Conservation (phyloP, 2,797 vertebrate species). For the Pseudochirops corinnae region DNA sequence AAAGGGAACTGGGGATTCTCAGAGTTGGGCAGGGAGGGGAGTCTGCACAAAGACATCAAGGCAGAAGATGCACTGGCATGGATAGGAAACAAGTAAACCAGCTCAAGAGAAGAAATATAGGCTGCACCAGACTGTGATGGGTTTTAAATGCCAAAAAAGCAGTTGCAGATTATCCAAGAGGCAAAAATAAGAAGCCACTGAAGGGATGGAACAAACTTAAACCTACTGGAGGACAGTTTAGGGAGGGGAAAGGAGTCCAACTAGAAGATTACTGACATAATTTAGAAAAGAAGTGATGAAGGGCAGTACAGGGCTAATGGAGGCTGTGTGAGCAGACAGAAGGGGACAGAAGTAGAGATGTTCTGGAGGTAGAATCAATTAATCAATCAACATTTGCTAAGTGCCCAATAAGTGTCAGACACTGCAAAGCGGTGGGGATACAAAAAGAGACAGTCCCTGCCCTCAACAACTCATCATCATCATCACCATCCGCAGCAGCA, state of each 20-base stretch:
- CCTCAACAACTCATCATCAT: not conserved
- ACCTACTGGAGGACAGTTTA: not conserved
- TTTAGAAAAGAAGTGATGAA: not conserved
- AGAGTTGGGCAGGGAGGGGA: not conserved
- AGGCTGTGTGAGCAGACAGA: not conserved
- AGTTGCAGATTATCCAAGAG: not conserved
- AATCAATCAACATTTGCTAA: not conserved
- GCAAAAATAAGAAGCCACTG: not conserved
- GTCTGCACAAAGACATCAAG: not conserved
- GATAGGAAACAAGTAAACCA: not conserved
- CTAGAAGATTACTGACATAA: not conserved
- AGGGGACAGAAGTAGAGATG: not conserved
- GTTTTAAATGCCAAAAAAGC: not conserved
- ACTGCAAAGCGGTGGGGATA: not conserved
- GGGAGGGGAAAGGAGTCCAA: not conserved
- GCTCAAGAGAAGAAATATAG: not conserved
- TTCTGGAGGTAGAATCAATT: not conserved
- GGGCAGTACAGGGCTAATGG: not conserved
- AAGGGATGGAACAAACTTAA: not conserved
- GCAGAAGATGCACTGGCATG: not conserved
- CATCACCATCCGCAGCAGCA: not conserved
- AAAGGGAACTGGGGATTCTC: not conserved
- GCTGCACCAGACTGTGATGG: not conserved
- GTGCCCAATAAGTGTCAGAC: not conserved
- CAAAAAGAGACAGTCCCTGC: not conserved